These are phyloP conservation scores for Amitus sp. DNA, from an alignment of 2,888 invertebrate species.

Conservation along the genomic window DNA sequence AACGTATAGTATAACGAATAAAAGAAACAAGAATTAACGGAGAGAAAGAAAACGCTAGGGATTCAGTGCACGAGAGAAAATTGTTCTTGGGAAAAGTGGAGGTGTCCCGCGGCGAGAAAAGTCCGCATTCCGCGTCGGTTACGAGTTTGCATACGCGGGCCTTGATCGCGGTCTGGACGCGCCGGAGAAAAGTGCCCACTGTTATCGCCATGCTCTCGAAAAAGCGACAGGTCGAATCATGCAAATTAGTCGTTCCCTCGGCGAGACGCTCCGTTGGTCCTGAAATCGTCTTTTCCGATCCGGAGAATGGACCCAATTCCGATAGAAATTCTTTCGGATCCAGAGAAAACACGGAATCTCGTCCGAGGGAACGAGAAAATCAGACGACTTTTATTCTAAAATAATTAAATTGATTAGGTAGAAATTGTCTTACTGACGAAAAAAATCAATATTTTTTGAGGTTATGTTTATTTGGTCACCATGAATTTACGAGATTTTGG, in stretches of 20 bases:
- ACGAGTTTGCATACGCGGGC: slow-evolving; percentile 47
- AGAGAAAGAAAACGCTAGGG: not conserved
- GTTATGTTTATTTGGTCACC: too few relatives aligned
- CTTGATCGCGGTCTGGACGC: slow-evolving; percentile 49
- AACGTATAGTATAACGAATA: not conserved
- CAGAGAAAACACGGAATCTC: slow-evolving; percentile 1
- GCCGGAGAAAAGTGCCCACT: slow-evolving; percentile 49
- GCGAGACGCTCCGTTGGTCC: too few relatives aligned
- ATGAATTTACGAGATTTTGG: too few relatives aligned
- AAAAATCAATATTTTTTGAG: too few relatives aligned
- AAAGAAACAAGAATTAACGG: not conserved
- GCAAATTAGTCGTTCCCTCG: slow-evolving; percentile 39
- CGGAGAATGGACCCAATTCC: not conserved
- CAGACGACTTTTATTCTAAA: not conserved
- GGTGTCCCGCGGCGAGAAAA: slow-evolving; percentile 35
- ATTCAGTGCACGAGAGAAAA: too few relatives aligned
- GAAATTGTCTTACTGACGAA: too few relatives aligned
- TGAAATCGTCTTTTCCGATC: slow-evolving; percentile 9
- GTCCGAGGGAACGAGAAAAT: too few relatives aligned
- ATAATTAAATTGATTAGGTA: too few relatives aligned
- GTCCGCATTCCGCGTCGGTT: slow-evolving; percentile 44
- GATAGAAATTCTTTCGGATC: not conserved
- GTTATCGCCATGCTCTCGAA: slow-evolving; percentile 53
- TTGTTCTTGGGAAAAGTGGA: slow-evolving; percentile 3
- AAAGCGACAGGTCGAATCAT: slow-evolving; percentile 47